Base-by-base conservation (phyloP, 2,888 invertebrate genomes). In the Hyposoter didymator region DNA sequence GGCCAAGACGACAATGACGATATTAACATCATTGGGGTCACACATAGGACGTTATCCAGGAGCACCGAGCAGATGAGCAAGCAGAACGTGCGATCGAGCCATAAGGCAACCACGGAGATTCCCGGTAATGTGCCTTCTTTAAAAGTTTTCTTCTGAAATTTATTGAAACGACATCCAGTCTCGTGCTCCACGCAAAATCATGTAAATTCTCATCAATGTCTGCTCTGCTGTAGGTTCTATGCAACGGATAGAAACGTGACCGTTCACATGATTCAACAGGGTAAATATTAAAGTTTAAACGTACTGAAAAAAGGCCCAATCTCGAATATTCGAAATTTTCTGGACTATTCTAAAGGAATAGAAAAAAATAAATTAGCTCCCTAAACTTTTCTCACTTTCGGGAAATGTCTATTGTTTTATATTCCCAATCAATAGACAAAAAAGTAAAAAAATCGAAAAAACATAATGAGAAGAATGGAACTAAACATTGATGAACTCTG, bases 1-100 rank as follows among this genome's bases (percentile, higher is more conserved):
- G 28, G 32, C 22, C 39, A 75, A 45, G 82, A 91, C 70, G 91
- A 92, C 2, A 28, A 28, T 39, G 88, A 89, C 22, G 91, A 92
- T 62, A 88, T 92, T 2, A 90, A 92, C 59, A 90, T 92, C 39
- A 91, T 92, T 86, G 90, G 90, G 2, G 89, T 89, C 62, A 67
- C 73, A 47, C 79, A 85, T 35, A 72, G 69, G 66, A 22, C 12
- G 39, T 39, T 66, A 55, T 47, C 43, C 35, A 39, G 14, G 43
- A 74, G 49, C 59, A 55, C 35, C 17, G 66, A 79, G 6, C 49
- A 22, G 49, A 49, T 49, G n/a, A 32, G 7, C 28, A 62, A 47
- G 74, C 47, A n/a, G 64, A 49, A 81, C n/a, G n/a, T 12, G 32
- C 22, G 43, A 4, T 10, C 12, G 17, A 49, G 17, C 43, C 49